Evolutionary conservation across 2,888 invertebrate genomes (phyloP), one percentile per base, ranked within the genome.

Genomic region (Acrobasis consociella): DNA sequence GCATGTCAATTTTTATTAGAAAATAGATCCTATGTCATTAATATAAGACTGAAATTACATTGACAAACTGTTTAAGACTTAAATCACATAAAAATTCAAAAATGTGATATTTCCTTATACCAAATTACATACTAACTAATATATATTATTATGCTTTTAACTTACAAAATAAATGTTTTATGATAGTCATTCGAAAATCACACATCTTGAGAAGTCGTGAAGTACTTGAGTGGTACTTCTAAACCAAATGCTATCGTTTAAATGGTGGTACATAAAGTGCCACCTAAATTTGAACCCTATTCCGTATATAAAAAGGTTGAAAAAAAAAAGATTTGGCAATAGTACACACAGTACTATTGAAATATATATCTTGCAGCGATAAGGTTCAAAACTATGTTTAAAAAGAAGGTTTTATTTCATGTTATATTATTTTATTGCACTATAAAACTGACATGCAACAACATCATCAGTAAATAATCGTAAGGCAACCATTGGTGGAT

Each of bases 401-500:
- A 5, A 11, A 11, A 11, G 3, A 11, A 22, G 2, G 5, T 22
- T 22, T 22, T 22, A 22, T 22, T 22, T 22, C 5, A 3, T 22
- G 22, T 22, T 39, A 10, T 39, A 10, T 39, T 1, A 39, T 10
- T 38, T 38, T 39, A 58, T 46, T 46, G 31, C 3, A n/a, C 9
- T 58, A 49, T 60, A 55, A 62, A 60, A 62, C 49, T 46, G 62
- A 49, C 55, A 62, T 62, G 55, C 62, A 62, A 62, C 55, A 49
- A 10, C 49, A 60, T 60, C 60, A 72, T 69, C 64, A 65, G 65
- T 73, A 74, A 77, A 77, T 75, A 77, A 79, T 67, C 74, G 72
- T 87, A 89, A 90, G 89, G 89, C 89, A 89, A 86, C 88, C 75
- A 71, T 86, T 82, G 89, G 89, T 84, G 76, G 80, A 80, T 83